Base-by-base conservation (phyloP, 1,140 invertebrate species). In the Palaemon carinicauda region DNA sequence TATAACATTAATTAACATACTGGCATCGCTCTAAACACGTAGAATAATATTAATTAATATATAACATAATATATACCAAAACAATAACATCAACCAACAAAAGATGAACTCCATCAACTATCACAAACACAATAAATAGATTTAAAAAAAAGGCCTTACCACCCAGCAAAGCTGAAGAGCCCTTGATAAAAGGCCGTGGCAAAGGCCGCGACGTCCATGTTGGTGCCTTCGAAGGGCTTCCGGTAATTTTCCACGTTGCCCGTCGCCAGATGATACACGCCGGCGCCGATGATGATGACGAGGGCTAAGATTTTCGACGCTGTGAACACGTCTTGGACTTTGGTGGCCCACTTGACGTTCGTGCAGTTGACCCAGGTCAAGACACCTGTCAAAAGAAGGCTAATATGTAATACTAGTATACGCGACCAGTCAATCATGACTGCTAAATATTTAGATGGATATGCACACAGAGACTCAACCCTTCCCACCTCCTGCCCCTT, bases 321-420 rank as follows among this genome's bases (percentile, higher is more conserved):
- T 1, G 97, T 98, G 91, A 99, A 99, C 10, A 96, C 93, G 91
- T 98, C 97, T 91, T 98, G 98, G 0, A 99, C 94, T 82, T 95
- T 94, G 3, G 97, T 98, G 5, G 97, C 96, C 95, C 96, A 97
- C 93, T 98, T 98, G 0, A 99, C 98, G 91, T 98, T 97, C 90
- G 96, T 97, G 91, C 97, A 99, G 91, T 99, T 99, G 71, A 99
- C 95, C 31, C 95, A 96, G 0, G 98, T 99, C 19, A 99, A 92
- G 29, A 98, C 93, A 92, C 96, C 97, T 98, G 92, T 50, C 93
- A 93, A 90, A 27, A 19, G 27, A 9, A 27, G 21, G 56, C 17
- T 27, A 69, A 17, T 51, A 14, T 9, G 60, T 65, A 21, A 19
- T 10, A 33, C 1, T 21, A n/a, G n/a, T n/a, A n/a, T n/a, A n/a